phyloP scores from a whole-genome alignment of 2,113 vertebrate species.

The Arizona elegans region DNA sequence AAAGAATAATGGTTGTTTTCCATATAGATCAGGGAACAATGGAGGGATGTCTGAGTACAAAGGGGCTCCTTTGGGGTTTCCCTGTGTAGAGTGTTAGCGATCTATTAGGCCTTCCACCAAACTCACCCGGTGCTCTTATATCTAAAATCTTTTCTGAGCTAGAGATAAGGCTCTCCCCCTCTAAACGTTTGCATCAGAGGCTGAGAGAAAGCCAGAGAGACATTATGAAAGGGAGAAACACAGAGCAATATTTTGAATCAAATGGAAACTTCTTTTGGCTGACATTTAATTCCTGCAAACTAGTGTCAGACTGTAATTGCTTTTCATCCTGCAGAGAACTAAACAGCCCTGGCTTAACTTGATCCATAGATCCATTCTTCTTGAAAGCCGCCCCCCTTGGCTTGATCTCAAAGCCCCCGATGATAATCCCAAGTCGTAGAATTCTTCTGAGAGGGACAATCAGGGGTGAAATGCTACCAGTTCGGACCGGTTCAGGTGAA shows the following conservation, averaged over 20 bases:
- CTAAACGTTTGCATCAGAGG: constrained; percentile 36
- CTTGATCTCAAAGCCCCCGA: not conserved
- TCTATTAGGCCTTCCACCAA: constrained; percentile 38
- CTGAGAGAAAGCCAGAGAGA: constrained; percentile 28
- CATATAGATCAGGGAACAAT: too few species aligned
- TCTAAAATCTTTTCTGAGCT: constrained; percentile 27
- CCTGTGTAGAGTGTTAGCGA: not conserved
- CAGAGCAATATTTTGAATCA: constrained; percentile 46
- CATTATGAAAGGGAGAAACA: constrained; percentile 30
- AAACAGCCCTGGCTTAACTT: constrained; percentile 60
- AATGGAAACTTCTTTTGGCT: constrained; percentile 57
- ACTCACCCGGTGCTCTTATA: constrained; percentile 5
- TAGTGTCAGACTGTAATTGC: constrained; percentile 49
- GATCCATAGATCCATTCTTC: constrained; percentile 23
- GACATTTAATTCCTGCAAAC: constrained; percentile 56
- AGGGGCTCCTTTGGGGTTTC: too few species aligned
- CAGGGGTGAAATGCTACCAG: too few species aligned
- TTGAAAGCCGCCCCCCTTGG: constrained; percentile 23
- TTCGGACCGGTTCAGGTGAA: too few species aligned
- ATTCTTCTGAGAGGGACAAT: constrained; percentile 46
- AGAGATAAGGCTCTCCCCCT: constrained; percentile 18
- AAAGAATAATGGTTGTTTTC: not conserved
- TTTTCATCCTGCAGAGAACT: constrained; percentile 50
- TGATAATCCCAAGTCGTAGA: constrained; percentile 13
- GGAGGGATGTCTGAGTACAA: not conserved